Base-by-base conservation (phyloP, 2,113 vertebrate genomes). In the Neomonachus schauinslandi region DNA sequence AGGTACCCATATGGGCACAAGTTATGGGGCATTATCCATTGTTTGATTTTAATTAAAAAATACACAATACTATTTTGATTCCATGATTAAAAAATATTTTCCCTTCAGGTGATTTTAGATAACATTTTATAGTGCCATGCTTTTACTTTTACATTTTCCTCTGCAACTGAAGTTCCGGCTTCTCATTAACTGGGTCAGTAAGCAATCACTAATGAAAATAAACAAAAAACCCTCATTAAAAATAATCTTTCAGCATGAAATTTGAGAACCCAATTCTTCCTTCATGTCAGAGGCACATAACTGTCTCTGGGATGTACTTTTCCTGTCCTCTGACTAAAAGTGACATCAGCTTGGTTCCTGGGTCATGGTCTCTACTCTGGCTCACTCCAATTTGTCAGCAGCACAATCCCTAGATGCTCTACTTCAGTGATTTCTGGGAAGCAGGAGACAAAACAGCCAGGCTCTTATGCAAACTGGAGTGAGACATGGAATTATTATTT, bases 101-200 rank as follows among this genome's bases (percentile, higher is more conserved):
- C 5, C 57, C 31, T 85, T 61, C 2, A 55, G 19, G 3, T 74
- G 19, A 89, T 69, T 93, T 49, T 90, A 26, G 82, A 5, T 92
- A 81, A 42, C 22, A 67, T 94, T 96, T 51, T 72, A 61, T 59
- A 84, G 28, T 33, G 10, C 42, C 93, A 63, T 51, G 49, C 7
- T 94, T 93, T 88, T 65, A 42, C 33, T 89, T 86, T 61, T 53
- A 21, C 63, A n/a, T 80, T 95, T 89, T 89, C 4, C 19, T 92
- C 61, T 82, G 13, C 59, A 91, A 46, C 57, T 42, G 19, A 90
- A 95, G 26, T 88, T 84, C 63, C 63, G 89, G 22, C 46, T 90
- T 96, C 51, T 96, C 57, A 89, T 97, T 97, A 92, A 96, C 39
- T 94, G 76, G 83, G 69, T 88, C 90, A 98, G 92, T 77, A 97